These are phyloP conservation scores for Urocyon cinereoargenteus DNA, from an alignment of 2,797 vertebrate genomes.

Conservation along the genomic window DNA sequence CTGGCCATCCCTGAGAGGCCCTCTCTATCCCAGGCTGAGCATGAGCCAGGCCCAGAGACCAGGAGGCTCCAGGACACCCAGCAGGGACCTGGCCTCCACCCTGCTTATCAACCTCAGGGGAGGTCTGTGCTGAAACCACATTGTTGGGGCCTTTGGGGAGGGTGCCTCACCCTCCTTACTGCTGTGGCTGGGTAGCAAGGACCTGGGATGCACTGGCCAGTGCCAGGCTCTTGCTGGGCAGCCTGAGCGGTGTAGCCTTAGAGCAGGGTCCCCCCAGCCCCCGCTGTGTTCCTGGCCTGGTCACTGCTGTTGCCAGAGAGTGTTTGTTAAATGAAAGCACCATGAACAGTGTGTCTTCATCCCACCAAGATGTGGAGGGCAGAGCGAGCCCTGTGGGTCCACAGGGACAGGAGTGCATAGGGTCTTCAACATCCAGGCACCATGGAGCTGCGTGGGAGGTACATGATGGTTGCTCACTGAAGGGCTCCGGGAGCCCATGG, in stretches of 20 bases:
- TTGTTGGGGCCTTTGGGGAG: accelerated
- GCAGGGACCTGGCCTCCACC: accelerated
- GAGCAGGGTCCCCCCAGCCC: accelerated
- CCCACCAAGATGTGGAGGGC: neutral
- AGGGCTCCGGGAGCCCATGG: no score
- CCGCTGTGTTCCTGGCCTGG: accelerated
- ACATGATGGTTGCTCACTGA: accelerated
- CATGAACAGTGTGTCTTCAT: accelerated
- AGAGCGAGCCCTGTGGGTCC: accelerated
- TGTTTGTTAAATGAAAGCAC: neutral
- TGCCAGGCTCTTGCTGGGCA: accelerated
- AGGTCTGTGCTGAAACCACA: neutral
- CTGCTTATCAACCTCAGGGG: neutral
- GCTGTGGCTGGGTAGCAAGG: accelerated
- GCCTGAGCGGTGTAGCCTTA: accelerated
- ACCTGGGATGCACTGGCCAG: accelerated
- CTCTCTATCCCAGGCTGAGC: neutral
- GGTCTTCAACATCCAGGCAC: accelerated
- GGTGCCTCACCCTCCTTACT: accelerated
- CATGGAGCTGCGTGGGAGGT: accelerated
- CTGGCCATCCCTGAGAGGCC: accelerated
- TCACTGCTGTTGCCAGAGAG: accelerated
- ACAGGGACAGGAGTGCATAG: neutral
- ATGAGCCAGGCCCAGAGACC: accelerated
- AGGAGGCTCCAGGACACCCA: accelerated